Evolutionary conservation across 1,140 invertebrate genomes (phyloP), one percentile per base, ranked within the genome.

Genomic region (Asobara japonica): DNA sequence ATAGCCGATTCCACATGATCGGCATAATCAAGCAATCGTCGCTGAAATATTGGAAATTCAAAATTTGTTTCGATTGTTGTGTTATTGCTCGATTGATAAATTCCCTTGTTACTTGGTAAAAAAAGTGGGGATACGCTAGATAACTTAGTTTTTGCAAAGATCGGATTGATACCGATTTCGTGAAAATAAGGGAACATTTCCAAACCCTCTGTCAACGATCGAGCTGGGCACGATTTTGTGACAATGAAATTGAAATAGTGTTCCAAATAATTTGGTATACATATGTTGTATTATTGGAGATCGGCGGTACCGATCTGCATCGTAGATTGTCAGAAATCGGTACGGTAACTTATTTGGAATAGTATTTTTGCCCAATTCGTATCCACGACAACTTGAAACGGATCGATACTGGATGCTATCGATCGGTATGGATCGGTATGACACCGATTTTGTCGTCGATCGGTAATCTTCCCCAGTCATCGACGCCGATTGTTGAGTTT

Each of bases 401-500:
- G 61, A 67, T 72, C 22, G 41, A 72, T 65, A 73, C 75, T 75
- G 76, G 74, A 72, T 29, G 78, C 72, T 73, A 77, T 81, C 75
- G 72, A 62, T 79, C 76, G 76, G 18, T 48, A 36, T 13, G 31
- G 36, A 38, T 65, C 48, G 22, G 33, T n/a, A 36, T 13, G 33
- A 51, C n/a, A 31, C 18, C 27, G 29, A 13, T 41, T 61, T 18
- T 61, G 64, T 41, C 18, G 33, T 27, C 20, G 41, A 27, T 31
- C 68, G 29, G 18, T 38, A 66, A 18, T 69, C 74, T 75, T 75
- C 74, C 29, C 74, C 78, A 70, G 72, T 82, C 60, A 36, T 69
- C 45, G 65, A 78, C 77, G 75, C 73, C 74, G 80, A 82, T 87
- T 87, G 86, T 87, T 87, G 83, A 85, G 83, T 87, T 87, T 83